These are phyloP conservation scores for Anolis sagrei DNA, from an alignment of 2,113 vertebrate genomes.

Conservation along the genomic window DNA sequence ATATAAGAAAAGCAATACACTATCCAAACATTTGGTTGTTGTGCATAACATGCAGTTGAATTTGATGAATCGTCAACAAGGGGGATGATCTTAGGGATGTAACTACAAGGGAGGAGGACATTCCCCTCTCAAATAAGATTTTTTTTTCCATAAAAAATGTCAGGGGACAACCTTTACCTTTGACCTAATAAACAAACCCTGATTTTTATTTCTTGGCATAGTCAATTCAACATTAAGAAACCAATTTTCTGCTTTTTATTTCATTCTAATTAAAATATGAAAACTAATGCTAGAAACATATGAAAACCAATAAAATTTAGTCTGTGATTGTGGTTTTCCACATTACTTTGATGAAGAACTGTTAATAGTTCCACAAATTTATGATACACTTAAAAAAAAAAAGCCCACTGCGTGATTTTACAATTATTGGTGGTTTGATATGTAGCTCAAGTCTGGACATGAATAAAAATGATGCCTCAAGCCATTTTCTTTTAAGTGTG, in stretches of 20 bases:
- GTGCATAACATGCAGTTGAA: background rate
- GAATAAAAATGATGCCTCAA: constrained; percentile 15
- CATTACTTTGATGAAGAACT: background rate
- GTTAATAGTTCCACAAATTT: constrained; percentile 14
- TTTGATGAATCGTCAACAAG: background rate
- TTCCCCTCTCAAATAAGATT: too few species aligned
- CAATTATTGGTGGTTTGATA: constrained; percentile 1
- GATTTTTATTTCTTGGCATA: background rate
- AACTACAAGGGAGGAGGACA: too few species aligned
- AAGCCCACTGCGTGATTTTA: constrained; percentile 30
- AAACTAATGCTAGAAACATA: background rate
- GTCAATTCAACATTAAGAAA: background rate
- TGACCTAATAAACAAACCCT: too few species aligned
- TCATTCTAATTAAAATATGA: background rate
- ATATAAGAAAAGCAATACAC: background rate
- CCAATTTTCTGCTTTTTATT: background rate
- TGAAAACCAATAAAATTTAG: background rate
- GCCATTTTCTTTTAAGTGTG: background rate
- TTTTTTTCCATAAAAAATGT: too few species aligned
- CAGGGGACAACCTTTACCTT: too few species aligned
- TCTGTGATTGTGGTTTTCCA: background rate
- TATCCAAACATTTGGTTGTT: background rate
- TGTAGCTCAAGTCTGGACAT: constrained; percentile 18
- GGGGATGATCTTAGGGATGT: background rate
- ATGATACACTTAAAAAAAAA: background rate